These are phyloP conservation scores for Embiotoca jacksoni DNA, from an alignment of 2,113 vertebrate genomes.

Conservation along the genomic window DNA sequence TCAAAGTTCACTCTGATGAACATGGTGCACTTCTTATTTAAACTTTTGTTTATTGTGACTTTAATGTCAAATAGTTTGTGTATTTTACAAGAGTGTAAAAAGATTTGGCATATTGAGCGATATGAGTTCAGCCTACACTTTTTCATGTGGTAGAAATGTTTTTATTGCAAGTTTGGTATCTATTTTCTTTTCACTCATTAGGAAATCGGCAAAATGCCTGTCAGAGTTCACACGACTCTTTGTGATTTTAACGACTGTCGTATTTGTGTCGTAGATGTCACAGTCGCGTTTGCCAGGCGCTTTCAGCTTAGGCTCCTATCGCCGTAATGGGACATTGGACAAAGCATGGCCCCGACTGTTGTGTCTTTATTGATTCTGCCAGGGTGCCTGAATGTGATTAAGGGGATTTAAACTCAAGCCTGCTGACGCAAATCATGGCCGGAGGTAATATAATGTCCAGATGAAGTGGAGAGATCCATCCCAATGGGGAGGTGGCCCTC, in stretches of 20 bases:
- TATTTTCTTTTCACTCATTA: neutral
- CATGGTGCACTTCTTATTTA: neutral
- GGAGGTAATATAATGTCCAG: slow-evolving; percentile 75
- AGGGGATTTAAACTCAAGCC: slow-evolving; percentile 73
- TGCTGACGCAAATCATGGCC: slow-evolving; percentile 73
- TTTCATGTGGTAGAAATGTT: neutral
- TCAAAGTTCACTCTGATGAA: neutral
- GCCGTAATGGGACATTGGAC: slow-evolving; percentile 55
- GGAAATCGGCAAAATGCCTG: neutral
- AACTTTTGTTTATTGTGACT: neutral
- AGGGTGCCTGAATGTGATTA: slow-evolving; percentile 72
- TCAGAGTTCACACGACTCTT: too few species aligned
- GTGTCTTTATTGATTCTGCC: slow-evolving; percentile 74
- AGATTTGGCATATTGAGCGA: neutral
- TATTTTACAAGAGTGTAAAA: too few species aligned
- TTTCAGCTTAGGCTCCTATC: neutral
- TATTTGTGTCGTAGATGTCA: neutral
- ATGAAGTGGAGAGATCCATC: slow-evolving; percentile 73
- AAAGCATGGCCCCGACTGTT: slow-evolving; percentile 56
- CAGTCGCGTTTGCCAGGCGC: slow-evolving; percentile 2
- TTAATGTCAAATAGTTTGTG: too few species aligned
- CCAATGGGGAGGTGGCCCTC: slow-evolving; percentile 58
- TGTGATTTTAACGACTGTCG: neutral
- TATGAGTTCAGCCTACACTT: neutral
- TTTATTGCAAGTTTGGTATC: neutral